Base-by-base conservation (phyloP, 2,113 vertebrate species). In the Pelecanoides urinatrix region DNA sequence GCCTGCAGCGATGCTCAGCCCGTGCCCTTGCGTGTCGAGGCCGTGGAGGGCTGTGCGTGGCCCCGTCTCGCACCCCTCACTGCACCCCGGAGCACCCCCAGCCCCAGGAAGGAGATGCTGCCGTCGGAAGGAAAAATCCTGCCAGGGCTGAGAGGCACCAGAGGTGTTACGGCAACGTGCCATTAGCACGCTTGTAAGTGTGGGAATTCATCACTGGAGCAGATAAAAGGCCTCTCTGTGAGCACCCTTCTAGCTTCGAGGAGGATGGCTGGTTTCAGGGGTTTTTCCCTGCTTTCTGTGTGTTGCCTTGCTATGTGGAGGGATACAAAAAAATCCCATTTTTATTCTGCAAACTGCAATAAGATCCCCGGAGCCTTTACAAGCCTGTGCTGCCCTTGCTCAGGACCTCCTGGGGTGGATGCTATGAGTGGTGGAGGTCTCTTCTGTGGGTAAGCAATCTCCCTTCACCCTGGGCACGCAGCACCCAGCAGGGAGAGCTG, bases 401-500 rank as follows among this genome's bases (percentile, higher is more conserved):
- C 15, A 32, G 62, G 17, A 17, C 32, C 11, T 68, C 7, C 27
- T 18, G 11, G 14, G 6, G n/a, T 13, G 34, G 71, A 12, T 8
- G 26, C 14, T 61, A 2, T 0, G 32, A 49, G 55, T 59, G 30
- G 29, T 0, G 2, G 55, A 78, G 52, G 40, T 78, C 34, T 78
- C 19, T 82, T 34, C 29, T 13, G 6, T 5, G 19, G 44, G 53
- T 34, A 7, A 53, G 59, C n/a, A 22, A 16, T 13, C 16, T 47
- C 25, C 42, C n/a, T 26, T 63, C 15, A 1, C 13, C 8, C n/a
- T 3, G 29, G 34, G 34, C 22, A 16, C 0, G 0, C 38, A 72
- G 21, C 17, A 26, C 44, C 29, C 8, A 1, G 5, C 16, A 42
- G 66, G 40, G 19, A 22, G 50, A 66, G 71, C 58, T 63, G 27